These are phyloP conservation scores for Criorhina ranunculi DNA, from an alignment of 2,888 invertebrate species.

Conservation along the genomic window DNA sequence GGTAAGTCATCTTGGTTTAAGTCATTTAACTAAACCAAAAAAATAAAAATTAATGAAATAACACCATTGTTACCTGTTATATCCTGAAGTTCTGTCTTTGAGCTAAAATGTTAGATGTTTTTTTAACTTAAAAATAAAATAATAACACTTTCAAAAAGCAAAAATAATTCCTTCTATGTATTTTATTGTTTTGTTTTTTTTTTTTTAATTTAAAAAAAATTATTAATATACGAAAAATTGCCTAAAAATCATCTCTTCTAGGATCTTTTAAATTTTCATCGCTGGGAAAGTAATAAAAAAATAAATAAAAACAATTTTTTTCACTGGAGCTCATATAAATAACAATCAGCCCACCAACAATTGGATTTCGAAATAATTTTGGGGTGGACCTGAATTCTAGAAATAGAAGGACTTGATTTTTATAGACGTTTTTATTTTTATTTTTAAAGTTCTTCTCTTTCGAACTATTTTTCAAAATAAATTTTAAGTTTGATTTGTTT, in stretches of 20 bases:
- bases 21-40: conserved; percentile 77
- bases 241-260: conserved; percentile 67
- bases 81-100: conserved; percentile 13
- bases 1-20: conserved; percentile 80
- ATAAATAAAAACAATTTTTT: conserved; percentile 30
- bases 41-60: too few relatives aligned
- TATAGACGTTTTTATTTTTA: conserved; percentile 9
- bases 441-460: conserved; percentile 12
- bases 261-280: conserved; percentile 76
- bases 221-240: conserved; percentile 31
- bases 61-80: conserved; percentile 19
- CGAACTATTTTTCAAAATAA: conserved; percentile 22
- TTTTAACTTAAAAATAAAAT: conserved; percentile 14
- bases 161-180: background rate
- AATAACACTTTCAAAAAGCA: background rate
- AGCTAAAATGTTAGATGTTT: conserved; percentile 28
- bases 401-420: conserved; percentile 19
- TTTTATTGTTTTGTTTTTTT: background rate
- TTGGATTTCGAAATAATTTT: conserved; percentile 62
- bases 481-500: conserved; percentile 24
- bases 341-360: conserved; percentile 48
- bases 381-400: conserved; percentile 47
- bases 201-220: conserved; percentile 1
- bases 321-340: conserved; percentile 40
- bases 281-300: conserved; percentile 65